Percentiles rank a stretch among this genome's conserved stretches.
Conservation (phyloP, 2,113 vertebrate genomes). For the Sterrhoptilus dennistouni region DNA sequence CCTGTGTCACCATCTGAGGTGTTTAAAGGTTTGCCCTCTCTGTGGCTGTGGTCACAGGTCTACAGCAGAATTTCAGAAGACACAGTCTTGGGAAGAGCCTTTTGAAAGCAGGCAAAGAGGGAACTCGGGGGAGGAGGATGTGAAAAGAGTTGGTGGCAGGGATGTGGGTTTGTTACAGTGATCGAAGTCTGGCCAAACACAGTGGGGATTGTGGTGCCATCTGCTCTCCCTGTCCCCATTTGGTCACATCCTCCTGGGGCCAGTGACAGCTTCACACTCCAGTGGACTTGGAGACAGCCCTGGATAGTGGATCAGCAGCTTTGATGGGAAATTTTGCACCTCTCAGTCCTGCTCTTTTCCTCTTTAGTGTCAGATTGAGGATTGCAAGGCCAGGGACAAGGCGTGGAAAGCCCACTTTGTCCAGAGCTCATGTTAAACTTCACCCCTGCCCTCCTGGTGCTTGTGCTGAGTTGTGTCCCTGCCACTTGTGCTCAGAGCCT, state of each 20-base stretch:
- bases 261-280: not conserved
- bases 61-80: not conserved
- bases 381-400: not conserved
- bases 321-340: not conserved
- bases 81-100: not conserved
- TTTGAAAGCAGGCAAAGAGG: not conserved
- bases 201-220: not conserved
- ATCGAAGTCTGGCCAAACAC: not conserved
- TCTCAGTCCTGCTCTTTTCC: not conserved
- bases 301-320: not conserved
- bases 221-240: not conserved
- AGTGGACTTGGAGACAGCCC: not conserved
- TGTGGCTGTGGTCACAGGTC: not conserved
- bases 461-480: not conserved
- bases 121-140: not conserved
- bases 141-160: not conserved
- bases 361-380: not conserved
- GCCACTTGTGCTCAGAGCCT: not conserved
- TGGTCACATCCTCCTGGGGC: not conserved
- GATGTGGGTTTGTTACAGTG: not conserved
- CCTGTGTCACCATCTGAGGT: not conserved
- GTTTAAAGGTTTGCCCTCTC: not conserved
- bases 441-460: not conserved
- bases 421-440: accelerated
- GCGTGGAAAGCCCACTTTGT: accelerated